Evolutionary conservation across 1,140 invertebrate genomes (phyloP).

Genomic region (Lasaia peninsularis): DNA sequence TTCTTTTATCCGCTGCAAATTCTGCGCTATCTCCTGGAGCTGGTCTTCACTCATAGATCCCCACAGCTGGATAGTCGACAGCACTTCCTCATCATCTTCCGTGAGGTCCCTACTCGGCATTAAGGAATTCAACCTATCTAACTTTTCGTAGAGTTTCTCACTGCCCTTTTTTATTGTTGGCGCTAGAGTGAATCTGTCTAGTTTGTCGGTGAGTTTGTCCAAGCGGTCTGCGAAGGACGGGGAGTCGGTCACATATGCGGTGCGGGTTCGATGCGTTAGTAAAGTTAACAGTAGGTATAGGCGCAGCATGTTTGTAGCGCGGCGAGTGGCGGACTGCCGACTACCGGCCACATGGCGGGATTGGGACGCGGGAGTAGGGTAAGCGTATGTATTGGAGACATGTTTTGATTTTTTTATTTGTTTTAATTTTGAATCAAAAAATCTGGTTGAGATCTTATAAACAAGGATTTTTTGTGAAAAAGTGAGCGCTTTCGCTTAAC

Average conservation of each 20-base stretch:
- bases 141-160: conserved; percentile 48
- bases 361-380: conserved; percentile 21
- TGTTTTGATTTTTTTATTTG: no score
- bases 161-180: conserved; percentile 22
- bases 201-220: conserved; percentile 51
- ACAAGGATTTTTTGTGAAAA: no score
- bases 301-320: conserved; percentile 48
- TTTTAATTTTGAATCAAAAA: no score
- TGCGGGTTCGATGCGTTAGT: conserved; percentile 34
- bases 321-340: conserved; percentile 38
- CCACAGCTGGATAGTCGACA: conserved; percentile 54
- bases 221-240: conserved; percentile 47
- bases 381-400: conserved; percentile 6
- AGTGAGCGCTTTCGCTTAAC: no score
- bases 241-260: conserved; percentile 47
- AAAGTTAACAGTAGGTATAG: conserved; percentile 35
- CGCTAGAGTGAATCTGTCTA: conserved; percentile 45
- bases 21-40: conserved; percentile 41
- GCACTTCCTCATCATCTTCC: conserved; percentile 54
- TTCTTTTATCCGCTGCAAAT: conserved; percentile 46
- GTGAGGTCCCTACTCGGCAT: conserved; percentile 34
- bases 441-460: no score
- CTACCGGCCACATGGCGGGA: conserved; percentile 19
- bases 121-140: conserved; percentile 49
- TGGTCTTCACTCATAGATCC: conserved; percentile 46